Evolutionary conservation across 2,888 invertebrate species (phyloP).

Genomic region (Eugnorisma glareosa): DNA sequence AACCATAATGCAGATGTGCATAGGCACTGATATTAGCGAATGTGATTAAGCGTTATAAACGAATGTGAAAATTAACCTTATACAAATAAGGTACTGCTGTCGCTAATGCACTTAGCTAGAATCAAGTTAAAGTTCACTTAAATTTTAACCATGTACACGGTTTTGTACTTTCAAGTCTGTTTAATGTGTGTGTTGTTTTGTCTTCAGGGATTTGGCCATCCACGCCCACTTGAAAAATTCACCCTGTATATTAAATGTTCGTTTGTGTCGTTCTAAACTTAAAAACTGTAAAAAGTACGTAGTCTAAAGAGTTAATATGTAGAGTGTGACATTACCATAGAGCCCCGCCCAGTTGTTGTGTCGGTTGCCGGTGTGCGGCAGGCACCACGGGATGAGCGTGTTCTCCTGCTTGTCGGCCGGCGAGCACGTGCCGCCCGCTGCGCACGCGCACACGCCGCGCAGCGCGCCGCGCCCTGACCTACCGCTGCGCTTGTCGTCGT

Average conservation of each 20-base stretch:
- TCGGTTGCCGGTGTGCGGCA: conserved; percentile 96
- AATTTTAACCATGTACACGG: not conserved
- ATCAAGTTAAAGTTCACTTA: not conserved
- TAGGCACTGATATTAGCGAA: not conserved
- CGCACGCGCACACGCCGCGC: conserved; percentile 95
- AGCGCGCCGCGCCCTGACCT: conserved; percentile 84
- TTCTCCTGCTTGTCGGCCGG: conserved; percentile 94
- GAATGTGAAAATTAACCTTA: not conserved
- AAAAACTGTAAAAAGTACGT: not conserved
- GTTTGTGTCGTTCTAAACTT: not conserved
- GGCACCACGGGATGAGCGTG: conserved; percentile 96
- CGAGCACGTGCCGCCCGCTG: conserved; percentile 92
- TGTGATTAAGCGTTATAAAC: not conserved
- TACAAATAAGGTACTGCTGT: not conserved
- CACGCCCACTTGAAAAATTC: no score
- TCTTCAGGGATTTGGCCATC: no score
- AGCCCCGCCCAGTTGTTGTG: conserved; percentile 97
- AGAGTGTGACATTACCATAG: conserved; percentile 89
- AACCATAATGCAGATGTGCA: not conserved
- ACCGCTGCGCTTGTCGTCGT: conserved; percentile 87
- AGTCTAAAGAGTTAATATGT: not conserved
- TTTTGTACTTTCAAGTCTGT: not conserved
- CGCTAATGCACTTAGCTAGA: not conserved
- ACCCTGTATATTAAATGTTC: not conserved
- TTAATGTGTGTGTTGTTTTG: not conserved